Conservation (phyloP, 2,113 vertebrate species). For the Nothobranchius kuhntae region DNA sequence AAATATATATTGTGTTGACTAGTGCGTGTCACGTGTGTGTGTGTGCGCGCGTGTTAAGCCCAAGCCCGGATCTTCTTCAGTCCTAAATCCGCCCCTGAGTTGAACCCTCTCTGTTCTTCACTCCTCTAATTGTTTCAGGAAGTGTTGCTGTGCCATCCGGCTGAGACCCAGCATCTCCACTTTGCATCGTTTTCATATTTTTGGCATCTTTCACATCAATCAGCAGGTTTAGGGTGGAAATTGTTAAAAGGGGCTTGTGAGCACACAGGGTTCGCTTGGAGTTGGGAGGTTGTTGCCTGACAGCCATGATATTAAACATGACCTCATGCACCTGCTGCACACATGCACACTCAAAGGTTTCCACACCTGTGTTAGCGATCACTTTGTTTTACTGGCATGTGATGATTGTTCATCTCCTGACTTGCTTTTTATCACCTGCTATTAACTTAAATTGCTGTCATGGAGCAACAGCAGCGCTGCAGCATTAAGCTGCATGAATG, state of each 20-base stretch:
- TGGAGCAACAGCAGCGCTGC: constrained; percentile 1
- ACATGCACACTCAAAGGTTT: not conserved
- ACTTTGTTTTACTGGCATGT: constrained; percentile 35
- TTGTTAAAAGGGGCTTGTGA: no score
- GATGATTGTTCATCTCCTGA: constrained; percentile 42
- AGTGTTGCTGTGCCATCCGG: not conserved
- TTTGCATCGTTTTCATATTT: no score
- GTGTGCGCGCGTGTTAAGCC: no score
- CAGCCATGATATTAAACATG: constrained; percentile 15
- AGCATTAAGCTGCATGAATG: constrained; percentile 24
- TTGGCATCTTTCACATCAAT: no score
- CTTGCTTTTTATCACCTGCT: constrained; percentile 33
- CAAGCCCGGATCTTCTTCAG: no score
- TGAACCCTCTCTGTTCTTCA: constrained; percentile 11
- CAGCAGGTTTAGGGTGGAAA: no score
- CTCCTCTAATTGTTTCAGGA: constrained; percentile 2
- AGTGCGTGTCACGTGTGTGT: no score
- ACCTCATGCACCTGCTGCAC: constrained; percentile 5
- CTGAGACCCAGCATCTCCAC: no score
- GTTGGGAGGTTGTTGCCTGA: no score
- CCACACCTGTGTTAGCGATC: constrained; percentile 8
- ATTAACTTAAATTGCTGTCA: constrained; percentile 44
- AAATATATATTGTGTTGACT: no score
- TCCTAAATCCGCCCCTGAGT: no score
- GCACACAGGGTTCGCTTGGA: no score